A percentile compares a stretch with the other conserved stretches of the same genome.
phyloP scores from a whole-genome alignment of 2,888 invertebrate genomes.

The Ditula angustiorana region DNA sequence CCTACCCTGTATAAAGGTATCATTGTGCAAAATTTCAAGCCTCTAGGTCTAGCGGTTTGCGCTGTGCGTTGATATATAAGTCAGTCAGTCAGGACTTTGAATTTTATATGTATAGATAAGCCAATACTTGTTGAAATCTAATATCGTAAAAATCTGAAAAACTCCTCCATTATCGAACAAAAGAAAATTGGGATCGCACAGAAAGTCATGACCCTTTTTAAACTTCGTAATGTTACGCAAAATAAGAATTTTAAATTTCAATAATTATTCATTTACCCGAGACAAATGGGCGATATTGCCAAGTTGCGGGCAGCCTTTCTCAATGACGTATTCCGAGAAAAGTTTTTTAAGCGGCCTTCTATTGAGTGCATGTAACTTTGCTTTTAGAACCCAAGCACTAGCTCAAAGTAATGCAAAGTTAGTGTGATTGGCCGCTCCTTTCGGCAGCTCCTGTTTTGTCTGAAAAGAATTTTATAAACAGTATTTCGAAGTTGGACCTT shows the following conservation, averaged over 20 bases:
- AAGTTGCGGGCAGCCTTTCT: constrained; percentile 63
- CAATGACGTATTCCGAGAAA: constrained; percentile 61
- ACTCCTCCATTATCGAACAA: constrained; percentile 57
- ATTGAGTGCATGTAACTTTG: constrained; percentile 73
- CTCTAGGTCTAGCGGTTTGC: too few species aligned
- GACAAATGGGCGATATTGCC: constrained; percentile 67
- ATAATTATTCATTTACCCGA: constrained; percentile 68
- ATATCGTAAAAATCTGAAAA: constrained; percentile 50
- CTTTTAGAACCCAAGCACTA: constrained; percentile 59
- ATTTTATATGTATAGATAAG: too few species aligned
- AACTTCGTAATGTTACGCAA: constrained; percentile 65
- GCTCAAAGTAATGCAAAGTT: constrained; percentile 62
- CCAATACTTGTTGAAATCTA: neutral
- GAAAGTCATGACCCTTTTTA: constrained; percentile 61
- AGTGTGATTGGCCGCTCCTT: constrained; percentile 58
- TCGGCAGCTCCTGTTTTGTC: constrained; percentile 43
- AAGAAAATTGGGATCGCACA: constrained; percentile 3
- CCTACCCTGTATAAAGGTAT: too few species aligned
- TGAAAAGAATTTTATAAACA: constrained; percentile 37
- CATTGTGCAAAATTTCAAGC: too few species aligned
- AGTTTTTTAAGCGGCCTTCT: constrained; percentile 65
- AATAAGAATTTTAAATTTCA: constrained; percentile 68
- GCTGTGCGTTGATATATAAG: too few species aligned
- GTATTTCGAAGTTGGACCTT: constrained; percentile 27
- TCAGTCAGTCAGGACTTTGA: too few species aligned